Evolutionary conservation across 2,888 invertebrate species (phyloP), one percentile per base, ranked within the genome.

Genomic region (Pocota personata): DNA sequence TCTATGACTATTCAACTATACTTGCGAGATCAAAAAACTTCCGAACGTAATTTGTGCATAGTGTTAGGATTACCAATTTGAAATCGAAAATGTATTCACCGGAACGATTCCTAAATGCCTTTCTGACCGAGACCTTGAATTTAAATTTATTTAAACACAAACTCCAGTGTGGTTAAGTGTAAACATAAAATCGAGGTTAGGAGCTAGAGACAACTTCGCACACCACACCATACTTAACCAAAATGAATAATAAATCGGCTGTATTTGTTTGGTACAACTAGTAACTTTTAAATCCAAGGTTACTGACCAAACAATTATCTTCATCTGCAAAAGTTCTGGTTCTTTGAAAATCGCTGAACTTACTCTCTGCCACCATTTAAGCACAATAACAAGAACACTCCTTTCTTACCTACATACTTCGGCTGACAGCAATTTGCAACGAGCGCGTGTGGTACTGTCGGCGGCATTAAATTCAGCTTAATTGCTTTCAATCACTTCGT

Each of bases 401-500:
- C 58, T 16, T 60, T 24, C 4, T 24, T 24, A 30, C 16, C 7
- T 50, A 43, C 32, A 40, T 8, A 30, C n/a, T 55, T 50, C 32
- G 32, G 32, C 32, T 52, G 32, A 1, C 19, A 19, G 43, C 46
- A 62, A 48, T 62, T 71, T 48, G 35, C 46, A 78, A 52, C 3
- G 58, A 24, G 37, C 40, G 66, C 48, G 64, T 66, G 32, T 48
- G 55, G 21, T 32, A 43, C 5, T 14, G 37, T 27, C 19, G 43
- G 43, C 57, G 52, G 50, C 75, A 79, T 66, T 79, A 71, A 79
- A 58, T 75, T 79, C 69, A 69, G 32, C 79, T 84, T 84, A 84
- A 84, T 84, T 84, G 79, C 79, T 84, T 79, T 84, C 84, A 60
- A 84, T 84, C 79, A 57, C 16, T 64, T 75, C 79, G 80, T 79